These are phyloP conservation scores for Cyclura pinguis DNA, from an alignment of 2,797 vertebrate species.

Conservation along the genomic window DNA sequence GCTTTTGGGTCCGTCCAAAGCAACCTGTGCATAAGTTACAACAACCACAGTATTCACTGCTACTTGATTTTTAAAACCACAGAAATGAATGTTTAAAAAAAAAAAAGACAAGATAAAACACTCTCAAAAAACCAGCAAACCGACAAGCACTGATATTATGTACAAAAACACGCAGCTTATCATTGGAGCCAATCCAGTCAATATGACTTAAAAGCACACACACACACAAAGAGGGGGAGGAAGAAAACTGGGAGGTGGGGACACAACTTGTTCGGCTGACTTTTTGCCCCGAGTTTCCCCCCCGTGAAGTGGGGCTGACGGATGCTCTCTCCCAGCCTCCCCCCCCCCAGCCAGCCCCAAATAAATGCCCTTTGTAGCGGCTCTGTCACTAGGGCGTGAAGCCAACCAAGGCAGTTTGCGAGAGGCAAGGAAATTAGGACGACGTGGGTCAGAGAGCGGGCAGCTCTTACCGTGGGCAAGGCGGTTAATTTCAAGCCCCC, in stretches of 20 bases:
- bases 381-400: neutral
- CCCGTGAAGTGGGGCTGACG: no score
- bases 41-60: constrained; percentile 50
- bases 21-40: constrained; percentile 72
- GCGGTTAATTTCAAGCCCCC: no score
- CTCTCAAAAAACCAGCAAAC: constrained; percentile 14
- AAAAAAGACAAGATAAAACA: constrained; percentile 10
- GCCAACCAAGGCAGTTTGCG: neutral
- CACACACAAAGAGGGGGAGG: constrained; percentile 14
- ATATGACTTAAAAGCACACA: constrained; percentile 71
- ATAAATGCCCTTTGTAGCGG: no score
- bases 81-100: constrained; percentile 43
- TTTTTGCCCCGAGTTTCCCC: neutral
- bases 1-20: constrained; percentile 1
- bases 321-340: no score
- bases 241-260: constrained; percentile 56
- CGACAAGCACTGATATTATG: constrained; percentile 38
- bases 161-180: constrained; percentile 70
- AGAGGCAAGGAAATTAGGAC: neutral
- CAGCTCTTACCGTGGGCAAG: no score
- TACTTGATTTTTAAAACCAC: constrained; percentile 68
- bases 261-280: neutral
- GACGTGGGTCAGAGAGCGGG: no score
- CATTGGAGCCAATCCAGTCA: constrained; percentile 70
- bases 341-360: neutral